These are phyloP conservation scores for Schizopygopsis pylzovi DNA, from an alignment of 2,797 vertebrate species.

Conservation along the genomic window DNA sequence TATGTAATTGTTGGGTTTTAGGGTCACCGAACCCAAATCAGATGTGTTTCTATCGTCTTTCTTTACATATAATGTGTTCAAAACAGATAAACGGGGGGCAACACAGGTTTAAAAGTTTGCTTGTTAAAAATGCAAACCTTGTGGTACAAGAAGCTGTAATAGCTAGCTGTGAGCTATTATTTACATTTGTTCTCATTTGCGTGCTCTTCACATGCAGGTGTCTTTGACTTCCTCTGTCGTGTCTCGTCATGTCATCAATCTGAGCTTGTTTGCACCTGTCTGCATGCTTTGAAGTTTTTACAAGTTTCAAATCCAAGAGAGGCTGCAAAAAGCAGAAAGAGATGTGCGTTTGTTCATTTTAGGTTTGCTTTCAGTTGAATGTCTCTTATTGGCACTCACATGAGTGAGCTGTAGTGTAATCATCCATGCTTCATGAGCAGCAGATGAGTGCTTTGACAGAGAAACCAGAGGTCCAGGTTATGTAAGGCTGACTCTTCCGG, in stretches of 20 bases:
- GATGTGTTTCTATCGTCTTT: background rate
- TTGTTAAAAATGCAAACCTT: background rate
- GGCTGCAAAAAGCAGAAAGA: background rate
- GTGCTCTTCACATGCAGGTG: slow-evolving; percentile 4
- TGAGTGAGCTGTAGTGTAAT: background rate
- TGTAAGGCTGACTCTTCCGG: slow-evolving; percentile 21
- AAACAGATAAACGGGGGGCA: background rate
- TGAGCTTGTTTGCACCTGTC: slow-evolving; percentile 36
- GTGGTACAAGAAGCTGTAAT: background rate
- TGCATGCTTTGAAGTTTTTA: slow-evolving; percentile 38
- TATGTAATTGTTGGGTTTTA: background rate
- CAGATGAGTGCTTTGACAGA: slow-evolving; percentile 8
- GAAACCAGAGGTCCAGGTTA: slow-evolving; percentile 27
- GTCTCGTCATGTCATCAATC: slow-evolving; percentile 7
- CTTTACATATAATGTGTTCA: background rate
- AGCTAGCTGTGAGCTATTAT: slow-evolving; percentile 12
- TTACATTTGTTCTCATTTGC: background rate
- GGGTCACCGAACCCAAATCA: background rate
- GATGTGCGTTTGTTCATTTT: slow-evolving; percentile 1
- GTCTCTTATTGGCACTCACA: background rate
- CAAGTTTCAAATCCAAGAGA: slow-evolving; percentile 15
- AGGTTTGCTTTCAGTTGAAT: slow-evolving; percentile 18
- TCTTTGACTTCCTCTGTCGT: slow-evolving; percentile 18
- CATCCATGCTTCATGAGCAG: background rate
- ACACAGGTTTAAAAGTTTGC: background rate